Base-by-base conservation (phyloP, 1,140 invertebrate genomes). In the Tetramorium alpestre region DNA sequence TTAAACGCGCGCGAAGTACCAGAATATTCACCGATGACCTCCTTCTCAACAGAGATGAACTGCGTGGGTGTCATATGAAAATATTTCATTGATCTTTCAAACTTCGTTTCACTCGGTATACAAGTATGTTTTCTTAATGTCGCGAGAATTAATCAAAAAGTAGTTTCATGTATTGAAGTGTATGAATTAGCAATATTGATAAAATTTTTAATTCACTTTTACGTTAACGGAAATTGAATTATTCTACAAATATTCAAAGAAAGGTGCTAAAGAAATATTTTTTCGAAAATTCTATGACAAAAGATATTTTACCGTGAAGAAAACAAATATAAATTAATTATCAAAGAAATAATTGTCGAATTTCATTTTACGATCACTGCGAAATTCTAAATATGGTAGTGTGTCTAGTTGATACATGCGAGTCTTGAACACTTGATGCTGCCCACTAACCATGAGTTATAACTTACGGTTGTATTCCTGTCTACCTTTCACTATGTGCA, bases 401-500 rank as follows among this genome's bases (percentile, higher is more conserved):
- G 73, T 18, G 18, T 67, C 28, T 16, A 67, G n/a, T 54, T 81
- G 13, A 54, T 69, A 54, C 5, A 25, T 16, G 33, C 77, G 10
- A 25, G 28, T 81, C 64, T 81, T 51, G 38, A 81, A 81, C 11
- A 69, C 70, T 54, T 56, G n/a, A 70, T 54, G 49, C 77, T 70
- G 41, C 75, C 47, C 49, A 47, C 76, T 67, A n/a, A 51, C 41
- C 62, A 54, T 67, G 77, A 54, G 13, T 67, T 86, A 62, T 44
- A 75, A 60, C 58, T 47, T 44, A 80, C 33, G 18, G 33, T 22
- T 78, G 47, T 77, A 60, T 78, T 41, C 13, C 49, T 65, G 28
- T 78, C 76, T 81, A 80, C 60, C 76, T 80, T 86, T 85, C 62
- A 80, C 60, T 76, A 49, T 67, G 22, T 33, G 49, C 41, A 33